Conservation (phyloP, 2,113 vertebrate species). For the Eonycteris spelaea region DNA sequence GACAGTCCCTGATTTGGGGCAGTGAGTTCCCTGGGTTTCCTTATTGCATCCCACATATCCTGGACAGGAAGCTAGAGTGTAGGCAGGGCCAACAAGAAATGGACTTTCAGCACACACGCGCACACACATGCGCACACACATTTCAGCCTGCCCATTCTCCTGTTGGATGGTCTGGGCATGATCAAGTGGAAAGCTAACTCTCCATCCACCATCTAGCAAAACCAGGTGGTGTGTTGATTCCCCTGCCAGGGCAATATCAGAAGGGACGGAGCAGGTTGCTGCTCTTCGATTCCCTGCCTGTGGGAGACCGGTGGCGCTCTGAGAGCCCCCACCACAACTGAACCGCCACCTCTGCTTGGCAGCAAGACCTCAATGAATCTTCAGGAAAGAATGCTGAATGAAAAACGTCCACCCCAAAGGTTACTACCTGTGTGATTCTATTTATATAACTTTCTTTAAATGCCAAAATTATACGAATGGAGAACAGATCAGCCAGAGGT, state of each 20-base stretch:
- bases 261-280: background rate
- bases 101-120: background rate
- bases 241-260: background rate
- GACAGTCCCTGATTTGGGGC: background rate
- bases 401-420: background rate
- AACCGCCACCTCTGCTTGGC: background rate
- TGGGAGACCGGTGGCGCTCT: background rate
- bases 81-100: background rate
- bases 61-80: background rate
- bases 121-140: background rate
- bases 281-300: background rate
- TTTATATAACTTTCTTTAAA: background rate
- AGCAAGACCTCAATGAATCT: background rate
- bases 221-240: background rate
- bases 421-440: background rate
- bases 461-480: background rate
- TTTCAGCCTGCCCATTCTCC: background rate
- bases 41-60: background rate
- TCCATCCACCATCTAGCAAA: background rate
- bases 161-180: background rate
- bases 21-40: background rate
- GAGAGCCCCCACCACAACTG: too few species aligned
- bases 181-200: background rate
- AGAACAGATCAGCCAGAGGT: background rate
- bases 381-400: background rate